Base-by-base conservation (phyloP, 2,113 vertebrate species). In the Gavialis gangeticus region DNA sequence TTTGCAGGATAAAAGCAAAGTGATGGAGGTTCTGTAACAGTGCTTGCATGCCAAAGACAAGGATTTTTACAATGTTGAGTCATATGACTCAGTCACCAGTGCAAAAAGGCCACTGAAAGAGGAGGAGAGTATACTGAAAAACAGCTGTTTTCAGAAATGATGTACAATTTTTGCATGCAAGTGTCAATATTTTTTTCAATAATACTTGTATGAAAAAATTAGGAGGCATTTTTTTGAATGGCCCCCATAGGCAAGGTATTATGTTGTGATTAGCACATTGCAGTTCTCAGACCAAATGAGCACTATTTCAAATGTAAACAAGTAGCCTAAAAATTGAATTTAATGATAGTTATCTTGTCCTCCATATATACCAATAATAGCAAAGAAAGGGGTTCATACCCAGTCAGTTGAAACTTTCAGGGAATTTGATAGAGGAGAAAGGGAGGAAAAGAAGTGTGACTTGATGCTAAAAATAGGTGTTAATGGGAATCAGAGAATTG, bases 401-500 rank as follows among this genome's bases (percentile, higher is more conserved):
- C 37, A 56, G 30, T 3, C 57, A 18, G 25, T 54, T 82, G 54
- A 54, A 0, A 1, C 37, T 63, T 73, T 69, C 27, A 79, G 18
- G 80, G 25, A 56, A 84, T 2, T n/a, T 8, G 10, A 13, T 82
- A 59, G 2, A 75, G 62, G n/a, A n/a, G 10, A 64, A 60, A 6
- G 3, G 1, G 5, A 12, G 37, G 24, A 4, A 83, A 80, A 86
- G 17, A 5, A 71, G 14, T 1, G 1, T 62, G 18, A 14, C 0
- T 0, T 2, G 22, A 63, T 25, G 28, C 7, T 16, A 73, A 12
- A 69, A 27, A 75, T n/a, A 21, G 0, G 21, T 85, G 54, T 56
- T 18, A 3, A 15, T 30, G 64, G 55, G 19, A 79, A 46, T 24
- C 34, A 24, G 3, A 12, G 17, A 12, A 6, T 46, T 69, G 55